phyloP scores from a whole-genome alignment of 2,113 vertebrate genomes.

The Crocuta crocuta region DNA sequence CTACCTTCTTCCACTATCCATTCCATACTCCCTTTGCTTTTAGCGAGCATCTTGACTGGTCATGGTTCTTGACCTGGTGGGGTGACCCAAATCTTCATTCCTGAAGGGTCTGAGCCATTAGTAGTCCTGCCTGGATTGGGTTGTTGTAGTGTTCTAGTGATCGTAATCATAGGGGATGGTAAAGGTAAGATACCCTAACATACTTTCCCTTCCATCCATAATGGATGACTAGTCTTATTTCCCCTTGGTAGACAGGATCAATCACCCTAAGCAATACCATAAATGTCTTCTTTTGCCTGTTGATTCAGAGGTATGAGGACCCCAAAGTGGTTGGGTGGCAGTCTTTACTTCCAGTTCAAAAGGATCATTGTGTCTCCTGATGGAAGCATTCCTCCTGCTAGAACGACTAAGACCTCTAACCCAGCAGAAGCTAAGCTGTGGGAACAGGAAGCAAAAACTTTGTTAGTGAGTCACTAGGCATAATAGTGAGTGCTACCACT shows the following conservation, averaged over 20 bases:
- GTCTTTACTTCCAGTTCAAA: neutral
- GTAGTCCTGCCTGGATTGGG: neutral
- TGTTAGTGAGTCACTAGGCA: neutral
- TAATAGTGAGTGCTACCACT: neutral
- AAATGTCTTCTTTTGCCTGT: neutral
- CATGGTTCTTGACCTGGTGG: neutral
- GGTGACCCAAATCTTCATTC: neutral
- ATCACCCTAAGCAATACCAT: neutral
- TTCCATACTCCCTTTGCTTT: neutral
- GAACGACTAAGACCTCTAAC: neutral
- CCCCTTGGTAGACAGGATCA: neutral
- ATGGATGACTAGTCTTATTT: neutral
- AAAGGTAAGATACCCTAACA: neutral
- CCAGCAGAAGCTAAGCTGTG: neutral
- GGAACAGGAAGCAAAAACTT: neutral
- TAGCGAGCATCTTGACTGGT: neutral
- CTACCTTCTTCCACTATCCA: neutral
- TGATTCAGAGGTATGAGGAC: neutral
- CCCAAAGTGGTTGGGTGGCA: neutral
- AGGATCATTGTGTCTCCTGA: neutral
- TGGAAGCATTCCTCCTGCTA: neutral
- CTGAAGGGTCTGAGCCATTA: neutral
- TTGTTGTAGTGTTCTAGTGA: neutral
- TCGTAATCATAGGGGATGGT: neutral
- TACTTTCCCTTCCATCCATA: neutral